A percentile compares a stretch with the other conserved stretches of the same genome.
phyloP scores from a whole-genome alignment of 2,797 vertebrate species.

The Tokudaia tokunoshimensis region DNA sequence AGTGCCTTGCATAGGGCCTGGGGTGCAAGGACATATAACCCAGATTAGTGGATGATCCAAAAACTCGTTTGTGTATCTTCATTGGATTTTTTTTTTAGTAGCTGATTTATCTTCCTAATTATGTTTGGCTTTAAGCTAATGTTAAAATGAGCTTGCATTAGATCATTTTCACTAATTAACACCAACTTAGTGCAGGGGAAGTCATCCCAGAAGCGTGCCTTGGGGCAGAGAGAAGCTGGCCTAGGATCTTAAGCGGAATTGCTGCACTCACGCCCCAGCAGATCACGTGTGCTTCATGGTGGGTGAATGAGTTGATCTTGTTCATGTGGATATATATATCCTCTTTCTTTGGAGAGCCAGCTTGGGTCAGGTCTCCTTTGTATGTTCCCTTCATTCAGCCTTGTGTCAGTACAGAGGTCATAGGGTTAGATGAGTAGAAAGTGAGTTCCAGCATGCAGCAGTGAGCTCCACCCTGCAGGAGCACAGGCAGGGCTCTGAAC shows the following conservation, averaged over 20 bases:
- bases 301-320: not conserved
- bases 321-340: not conserved
- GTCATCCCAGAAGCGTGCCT: constrained; percentile 60
- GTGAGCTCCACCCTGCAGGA: not conserved
- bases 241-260: constrained; percentile 51
- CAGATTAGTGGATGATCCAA: not conserved
- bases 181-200: constrained; percentile 70
- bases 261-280: not conserved
- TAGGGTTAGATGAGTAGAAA: not conserved
- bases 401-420: not conserved
- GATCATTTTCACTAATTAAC: constrained; percentile 85
- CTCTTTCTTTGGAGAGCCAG: not conserved
- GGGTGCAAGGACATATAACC: not conserved
- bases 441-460: not conserved
- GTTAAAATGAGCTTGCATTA: constrained; percentile 83
- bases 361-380: not conserved
- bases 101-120: constrained; percentile 83
- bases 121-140: constrained; percentile 84
- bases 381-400: not conserved
- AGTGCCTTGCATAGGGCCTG: rapidly evolving
- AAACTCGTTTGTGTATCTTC: constrained; percentile 62
- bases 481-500: not conserved
- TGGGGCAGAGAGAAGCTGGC: constrained; percentile 75
- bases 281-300: not conserved
- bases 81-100: constrained; percentile 70